A percentile compares a stretch with the other conserved stretches of the same genome.
Conservation (phyloP, 1,140 invertebrate species). For the Cyrtorhinus lividipennis region DNA sequence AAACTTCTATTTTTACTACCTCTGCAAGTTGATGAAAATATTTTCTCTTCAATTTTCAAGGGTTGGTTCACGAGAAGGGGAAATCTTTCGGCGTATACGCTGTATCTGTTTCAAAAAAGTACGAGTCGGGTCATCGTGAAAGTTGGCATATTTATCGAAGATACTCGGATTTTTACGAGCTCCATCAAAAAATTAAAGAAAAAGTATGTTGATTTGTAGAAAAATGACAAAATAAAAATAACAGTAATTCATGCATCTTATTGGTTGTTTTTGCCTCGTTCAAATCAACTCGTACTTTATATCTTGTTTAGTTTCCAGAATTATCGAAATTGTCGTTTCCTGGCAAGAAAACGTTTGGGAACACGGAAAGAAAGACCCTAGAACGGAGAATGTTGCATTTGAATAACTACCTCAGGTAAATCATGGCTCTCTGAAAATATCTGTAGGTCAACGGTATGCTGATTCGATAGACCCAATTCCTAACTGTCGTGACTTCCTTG, state of each 20-base stretch:
- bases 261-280: no score
- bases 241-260: no score
- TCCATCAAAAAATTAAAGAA: conserved; percentile 61
- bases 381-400: conserved; percentile 74
- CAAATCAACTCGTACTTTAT: no score
- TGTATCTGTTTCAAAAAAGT: conserved; percentile 56
- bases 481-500: no score
- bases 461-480: no score
- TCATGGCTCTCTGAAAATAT: no score
- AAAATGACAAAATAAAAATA: no score
- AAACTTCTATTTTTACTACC: no score
- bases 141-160: conserved; percentile 65
- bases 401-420: conserved; percentile 59
- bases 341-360: conserved; percentile 86
- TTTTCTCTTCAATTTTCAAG: conserved; percentile 29
- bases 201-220: conserved; percentile 41
- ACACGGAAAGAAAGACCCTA: conserved; percentile 72
- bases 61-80: conserved; percentile 58
- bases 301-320: conserved; percentile 64
- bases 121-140: conserved; percentile 47
- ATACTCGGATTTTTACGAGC: conserved; percentile 85
- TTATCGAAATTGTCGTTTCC: conserved; percentile 69
- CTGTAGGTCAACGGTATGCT: no score
- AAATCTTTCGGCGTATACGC: conserved; percentile 83
- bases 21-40: not conserved